Conservation (phyloP, 2,888 invertebrate genomes). For the Leptogaster cylindrica region DNA sequence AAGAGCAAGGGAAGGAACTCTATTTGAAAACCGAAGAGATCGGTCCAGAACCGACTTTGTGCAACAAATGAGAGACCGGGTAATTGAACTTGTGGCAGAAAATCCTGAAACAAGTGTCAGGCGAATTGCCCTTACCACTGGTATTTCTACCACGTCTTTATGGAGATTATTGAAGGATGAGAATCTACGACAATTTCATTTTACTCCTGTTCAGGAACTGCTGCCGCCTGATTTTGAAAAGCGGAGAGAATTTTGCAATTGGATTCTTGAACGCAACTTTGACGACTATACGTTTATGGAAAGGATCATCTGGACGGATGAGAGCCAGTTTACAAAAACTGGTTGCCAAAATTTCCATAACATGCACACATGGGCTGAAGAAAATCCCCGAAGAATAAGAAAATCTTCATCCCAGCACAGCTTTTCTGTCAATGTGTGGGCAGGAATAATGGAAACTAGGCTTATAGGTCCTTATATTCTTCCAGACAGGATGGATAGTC, state of each 20-base stretch:
- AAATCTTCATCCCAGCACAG: neutral
- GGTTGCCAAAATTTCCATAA: neutral
- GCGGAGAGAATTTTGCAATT: neutral
- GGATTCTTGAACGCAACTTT: too few relatives aligned
- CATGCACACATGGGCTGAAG: neutral
- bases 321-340: too few relatives aligned
- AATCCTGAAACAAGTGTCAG: too few relatives aligned
- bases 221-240: neutral
- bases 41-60: neutral
- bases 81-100: neutral
- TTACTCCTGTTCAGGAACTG: too few relatives aligned
- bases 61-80: neutral
- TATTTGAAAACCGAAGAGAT: neutral
- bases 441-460: neutral
- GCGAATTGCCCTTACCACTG: too few relatives aligned
- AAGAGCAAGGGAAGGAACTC: neutral
- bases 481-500: neutral
- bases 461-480: neutral
- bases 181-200: too few relatives aligned
- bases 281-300: neutral
- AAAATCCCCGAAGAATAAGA: neutral
- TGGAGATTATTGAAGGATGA: neutral
- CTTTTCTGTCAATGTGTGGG: neutral
- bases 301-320: too few relatives aligned
- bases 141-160: neutral